A percentile compares a stretch with the other conserved stretches of the same genome.
phyloP scores from a whole-genome alignment of 23 tunicate species.

The Trididemnum clinides region DNA sequence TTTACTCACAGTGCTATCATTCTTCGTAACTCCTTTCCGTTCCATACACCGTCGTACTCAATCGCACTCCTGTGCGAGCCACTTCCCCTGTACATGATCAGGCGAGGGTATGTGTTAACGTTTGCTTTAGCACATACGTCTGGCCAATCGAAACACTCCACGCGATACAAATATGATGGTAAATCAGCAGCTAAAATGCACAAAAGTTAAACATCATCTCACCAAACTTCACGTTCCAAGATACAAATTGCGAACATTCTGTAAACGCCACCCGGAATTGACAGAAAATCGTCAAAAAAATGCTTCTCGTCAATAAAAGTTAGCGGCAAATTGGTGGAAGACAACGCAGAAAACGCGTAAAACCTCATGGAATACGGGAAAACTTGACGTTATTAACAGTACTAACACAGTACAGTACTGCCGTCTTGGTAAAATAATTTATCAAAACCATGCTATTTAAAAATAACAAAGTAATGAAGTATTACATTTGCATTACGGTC shows the following conservation, averaged over 20 bases:
- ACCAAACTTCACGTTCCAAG: too few relatives aligned
- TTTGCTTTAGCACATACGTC: constrained; percentile 72
- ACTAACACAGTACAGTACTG: not conserved
- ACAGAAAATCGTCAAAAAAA: too few relatives aligned
- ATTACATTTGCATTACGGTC: too few relatives aligned
- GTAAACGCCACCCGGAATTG: too few relatives aligned
- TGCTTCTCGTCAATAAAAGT: too few relatives aligned
- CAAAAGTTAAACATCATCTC: too few relatives aligned
- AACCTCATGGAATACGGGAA: too few relatives aligned
- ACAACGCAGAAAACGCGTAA: too few relatives aligned
- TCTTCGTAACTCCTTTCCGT: constrained; percentile 16
- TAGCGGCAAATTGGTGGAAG: too few relatives aligned
- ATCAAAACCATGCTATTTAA: too few relatives aligned
- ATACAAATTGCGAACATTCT: too few relatives aligned
- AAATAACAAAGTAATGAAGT: too few relatives aligned
- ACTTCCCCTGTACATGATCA: constrained; percentile 53
- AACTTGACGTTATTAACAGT: not conserved
- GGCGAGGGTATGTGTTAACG: constrained; percentile 58
- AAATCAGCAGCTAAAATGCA: not conserved
- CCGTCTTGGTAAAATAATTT: not conserved
- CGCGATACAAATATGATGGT: constrained; percentile 38
- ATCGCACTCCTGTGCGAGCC: not conserved
- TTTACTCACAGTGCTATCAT: constrained; percentile 51
- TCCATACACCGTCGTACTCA: constrained; percentile 75
- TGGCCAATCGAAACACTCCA: constrained; percentile 95